Evolutionary conservation across 2,888 invertebrate species (phyloP), one percentile per base, ranked within the genome.

Genomic region (Drosophila kambysellisi): DNA sequence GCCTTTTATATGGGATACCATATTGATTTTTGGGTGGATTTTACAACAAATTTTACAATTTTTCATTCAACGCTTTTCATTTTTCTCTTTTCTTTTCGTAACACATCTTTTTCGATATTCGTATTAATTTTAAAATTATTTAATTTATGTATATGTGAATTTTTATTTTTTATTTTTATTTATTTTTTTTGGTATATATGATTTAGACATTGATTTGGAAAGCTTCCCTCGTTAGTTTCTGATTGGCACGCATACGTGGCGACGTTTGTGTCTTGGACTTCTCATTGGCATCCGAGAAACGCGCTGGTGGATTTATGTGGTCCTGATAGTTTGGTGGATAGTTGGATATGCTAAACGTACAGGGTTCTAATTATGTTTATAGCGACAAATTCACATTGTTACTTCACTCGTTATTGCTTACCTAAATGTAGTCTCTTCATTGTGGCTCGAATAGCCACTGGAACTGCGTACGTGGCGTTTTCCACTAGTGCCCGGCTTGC

Each of bases 401-500:
- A 30, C 25, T 66, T 52, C n/a, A 58, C 3, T 51, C 29, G 9
- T 41, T 20, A 1, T 29, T 41, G 74, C 88, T 91, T 92, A 96
- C 96, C 96, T 96, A 95, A 97, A 97, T 64, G 97, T 96, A 72
- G 97, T 97, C 93, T 97, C 97, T 93, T 97, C 97, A 92, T 96
- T 96, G 93, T 97, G 96, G 93, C 96, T 96, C 82, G 96, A 96
- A 92, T 97, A 97, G 52, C 96, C 96, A 92, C 96, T 96, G 86
- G 96, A 96, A 82, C 96, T 96, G 76, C 96, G 94, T 73, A 96
- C 96, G 91, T 96, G 96, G 4, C 96, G 93, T 92, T 96, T 96
- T 80, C 93, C 93, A 74, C 95, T 94, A 9, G 94, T 93, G 50
- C 95, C 94, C 35, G 94, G 93, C 85, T 94, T 95, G 20, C 94